A percentile compares a stretch with the other conserved stretches of the same genome.
Evolutionary conservation across 1,140 invertebrate species (phyloP).

Genomic region (Lordiphosa mommai): DNA sequence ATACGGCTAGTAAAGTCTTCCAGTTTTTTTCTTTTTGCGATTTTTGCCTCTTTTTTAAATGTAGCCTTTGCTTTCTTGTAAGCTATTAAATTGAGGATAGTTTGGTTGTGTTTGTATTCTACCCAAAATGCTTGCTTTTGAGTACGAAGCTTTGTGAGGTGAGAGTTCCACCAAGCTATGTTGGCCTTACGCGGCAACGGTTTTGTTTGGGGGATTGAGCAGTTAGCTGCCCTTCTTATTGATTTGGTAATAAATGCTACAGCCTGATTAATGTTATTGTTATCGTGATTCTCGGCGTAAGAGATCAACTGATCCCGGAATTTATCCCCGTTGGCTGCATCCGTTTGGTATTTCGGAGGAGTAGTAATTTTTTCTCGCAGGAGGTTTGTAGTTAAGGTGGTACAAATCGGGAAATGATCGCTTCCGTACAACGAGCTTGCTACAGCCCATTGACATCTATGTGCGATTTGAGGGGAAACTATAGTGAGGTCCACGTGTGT

Average conservation of each 20-base stretch:
- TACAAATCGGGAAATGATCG: no score
- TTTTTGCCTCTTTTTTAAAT: background rate
- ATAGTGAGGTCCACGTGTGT: constrained; percentile 1
- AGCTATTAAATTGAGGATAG: background rate
- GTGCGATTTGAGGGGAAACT: background rate
- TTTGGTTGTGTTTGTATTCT: background rate
- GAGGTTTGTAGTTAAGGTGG: no score
- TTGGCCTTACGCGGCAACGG: background rate
- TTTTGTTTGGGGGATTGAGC: background rate
- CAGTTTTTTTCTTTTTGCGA: background rate
- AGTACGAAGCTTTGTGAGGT: no score
- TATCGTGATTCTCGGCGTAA: no score
- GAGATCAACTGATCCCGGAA: background rate
- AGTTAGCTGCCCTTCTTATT: background rate
- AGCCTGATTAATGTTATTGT: background rate
- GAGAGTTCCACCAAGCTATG: background rate
- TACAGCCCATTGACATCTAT: no score
- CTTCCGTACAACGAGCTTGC: no score
- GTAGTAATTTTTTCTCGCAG: background rate
- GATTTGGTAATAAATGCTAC: no score
- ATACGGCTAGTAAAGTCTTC: background rate
- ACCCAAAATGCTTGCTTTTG: no score
- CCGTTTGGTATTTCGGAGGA: background rate
- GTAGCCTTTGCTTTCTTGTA: background rate
- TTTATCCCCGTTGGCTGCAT: background rate